phyloP scores from a whole-genome alignment of 2,113 vertebrate species.

The Gymnogyps californianus region DNA sequence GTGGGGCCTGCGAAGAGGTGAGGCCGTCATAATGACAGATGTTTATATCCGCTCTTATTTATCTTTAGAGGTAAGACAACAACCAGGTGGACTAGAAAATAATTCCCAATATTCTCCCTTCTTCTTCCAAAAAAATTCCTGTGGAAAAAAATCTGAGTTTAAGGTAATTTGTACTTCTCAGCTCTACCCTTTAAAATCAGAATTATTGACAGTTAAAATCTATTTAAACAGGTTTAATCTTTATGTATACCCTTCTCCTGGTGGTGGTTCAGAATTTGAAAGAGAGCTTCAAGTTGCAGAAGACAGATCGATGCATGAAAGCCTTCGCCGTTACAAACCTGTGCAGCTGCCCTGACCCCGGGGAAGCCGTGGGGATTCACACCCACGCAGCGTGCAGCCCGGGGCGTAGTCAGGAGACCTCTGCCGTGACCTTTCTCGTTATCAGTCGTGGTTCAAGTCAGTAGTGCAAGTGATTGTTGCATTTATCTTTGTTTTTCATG shows the following conservation, averaged over 20 bases:
- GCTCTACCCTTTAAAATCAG: not conserved
- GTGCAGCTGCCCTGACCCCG: too few relatives aligned
- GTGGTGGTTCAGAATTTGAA: not conserved
- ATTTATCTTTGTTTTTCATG: not conserved
- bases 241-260: not conserved
- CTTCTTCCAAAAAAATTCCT: not conserved
- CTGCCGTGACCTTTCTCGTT: not conserved
- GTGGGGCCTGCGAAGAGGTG: not conserved
- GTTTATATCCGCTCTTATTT: not conserved
- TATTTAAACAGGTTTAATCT: not conserved
- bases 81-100: not conserved
- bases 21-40: not conserved
- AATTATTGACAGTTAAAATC: not conserved
- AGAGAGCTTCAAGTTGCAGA: not conserved
- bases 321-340: too few relatives aligned
- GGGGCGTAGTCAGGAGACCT: too few relatives aligned
- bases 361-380: not conserved
- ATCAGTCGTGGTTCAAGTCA: not conserved
- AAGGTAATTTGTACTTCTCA: not conserved
- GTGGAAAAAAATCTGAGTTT: not conserved
- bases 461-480: not conserved
- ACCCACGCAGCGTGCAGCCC: accelerated
- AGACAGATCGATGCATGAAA: too few relatives aligned
- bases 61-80: not conserved
- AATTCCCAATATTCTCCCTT: not conserved